These are phyloP conservation scores for Hofmannophila pseudospretella DNA, from an alignment of 2,888 invertebrate genomes.

Conservation along the genomic window DNA sequence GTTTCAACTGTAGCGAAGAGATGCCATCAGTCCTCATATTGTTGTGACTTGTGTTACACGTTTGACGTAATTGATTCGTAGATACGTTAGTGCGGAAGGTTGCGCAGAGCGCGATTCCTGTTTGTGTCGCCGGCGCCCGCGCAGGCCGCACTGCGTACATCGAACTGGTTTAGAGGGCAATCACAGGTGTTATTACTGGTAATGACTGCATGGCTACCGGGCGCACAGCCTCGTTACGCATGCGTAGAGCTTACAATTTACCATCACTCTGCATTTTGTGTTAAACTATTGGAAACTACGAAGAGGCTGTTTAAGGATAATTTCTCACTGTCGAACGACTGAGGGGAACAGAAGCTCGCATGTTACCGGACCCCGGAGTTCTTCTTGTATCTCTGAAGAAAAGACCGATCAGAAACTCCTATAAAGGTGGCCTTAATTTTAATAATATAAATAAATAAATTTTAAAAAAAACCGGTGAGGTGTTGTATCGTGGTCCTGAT, in stretches of 20 bases:
- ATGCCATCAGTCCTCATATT: neutral
- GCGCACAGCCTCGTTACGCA: conserved; percentile 16
- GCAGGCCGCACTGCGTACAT: conserved; percentile 26
- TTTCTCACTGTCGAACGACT: too few species aligned
- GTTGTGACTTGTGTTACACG: neutral
- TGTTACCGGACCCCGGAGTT: too few species aligned
- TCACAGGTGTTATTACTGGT: conserved; percentile 40
- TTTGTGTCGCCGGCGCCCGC: conserved; percentile 26
- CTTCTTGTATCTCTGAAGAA: too few species aligned
- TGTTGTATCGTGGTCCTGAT: too few species aligned
- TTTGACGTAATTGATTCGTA: neutral
- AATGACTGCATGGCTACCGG: conserved; percentile 30
- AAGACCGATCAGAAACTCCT: too few species aligned
- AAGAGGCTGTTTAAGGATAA: too few species aligned
- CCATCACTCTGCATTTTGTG: neutral
- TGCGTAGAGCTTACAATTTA: conserved; percentile 21
- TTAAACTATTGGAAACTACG: too few species aligned
- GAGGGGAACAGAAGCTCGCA: too few species aligned
- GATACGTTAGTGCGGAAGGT: conserved; percentile 38
- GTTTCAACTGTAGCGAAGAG: too few species aligned
- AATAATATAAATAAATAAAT: too few species aligned
- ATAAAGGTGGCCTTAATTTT: too few species aligned
- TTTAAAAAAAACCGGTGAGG: too few species aligned
- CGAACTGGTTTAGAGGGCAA: conserved; percentile 42
- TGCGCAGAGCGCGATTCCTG: conserved; percentile 52